Evolutionary conservation across 2,888 invertebrate genomes (phyloP).

Genomic region (Heliconius cydno): DNA sequence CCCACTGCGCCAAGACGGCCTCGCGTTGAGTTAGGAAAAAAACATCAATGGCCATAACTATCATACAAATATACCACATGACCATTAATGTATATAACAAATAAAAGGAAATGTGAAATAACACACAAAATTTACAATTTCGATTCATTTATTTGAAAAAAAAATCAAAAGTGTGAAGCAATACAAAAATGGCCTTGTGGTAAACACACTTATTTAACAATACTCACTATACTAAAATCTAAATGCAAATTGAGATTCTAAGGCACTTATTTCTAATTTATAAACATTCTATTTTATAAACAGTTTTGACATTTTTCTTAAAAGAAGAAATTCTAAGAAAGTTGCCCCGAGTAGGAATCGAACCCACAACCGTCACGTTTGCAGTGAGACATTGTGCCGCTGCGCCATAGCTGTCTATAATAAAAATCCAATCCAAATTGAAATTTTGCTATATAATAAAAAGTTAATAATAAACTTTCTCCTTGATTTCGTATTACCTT

Average conservation of each 20-base stretch:
- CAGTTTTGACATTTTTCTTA: too few species aligned
- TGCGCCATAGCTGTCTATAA: too few species aligned
- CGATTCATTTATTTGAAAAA: conserved; percentile 66
- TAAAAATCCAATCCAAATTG: too few species aligned
- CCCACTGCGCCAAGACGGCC: too few species aligned
- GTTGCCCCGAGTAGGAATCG: neutral
- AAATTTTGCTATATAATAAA: too few species aligned
- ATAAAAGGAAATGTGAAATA: conserved; percentile 65
- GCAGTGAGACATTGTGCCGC: neutral
- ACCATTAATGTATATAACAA: conserved; percentile 69
- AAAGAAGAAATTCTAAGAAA: neutral
- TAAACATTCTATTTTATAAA: too few species aligned
- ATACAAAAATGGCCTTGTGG: conserved; percentile 81
- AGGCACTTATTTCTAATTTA: conserved; percentile 54
- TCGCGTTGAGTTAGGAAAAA: neutral
- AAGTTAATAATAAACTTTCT: too few species aligned
- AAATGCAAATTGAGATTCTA: conserved; percentile 49
- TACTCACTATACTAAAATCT: conserved; percentile 46
- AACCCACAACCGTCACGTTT: neutral
- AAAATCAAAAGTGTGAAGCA: conserved; percentile 58
- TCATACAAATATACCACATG: conserved; percentile 64
- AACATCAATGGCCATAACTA: conserved; percentile 77
- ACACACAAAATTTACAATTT: conserved; percentile 61
- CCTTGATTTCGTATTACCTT: neutral
- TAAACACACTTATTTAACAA: conserved; percentile 54